Evolutionary conservation across 2,797 vertebrate species (phyloP).

Genomic region (Notoglanidium macrostoma): DNA sequence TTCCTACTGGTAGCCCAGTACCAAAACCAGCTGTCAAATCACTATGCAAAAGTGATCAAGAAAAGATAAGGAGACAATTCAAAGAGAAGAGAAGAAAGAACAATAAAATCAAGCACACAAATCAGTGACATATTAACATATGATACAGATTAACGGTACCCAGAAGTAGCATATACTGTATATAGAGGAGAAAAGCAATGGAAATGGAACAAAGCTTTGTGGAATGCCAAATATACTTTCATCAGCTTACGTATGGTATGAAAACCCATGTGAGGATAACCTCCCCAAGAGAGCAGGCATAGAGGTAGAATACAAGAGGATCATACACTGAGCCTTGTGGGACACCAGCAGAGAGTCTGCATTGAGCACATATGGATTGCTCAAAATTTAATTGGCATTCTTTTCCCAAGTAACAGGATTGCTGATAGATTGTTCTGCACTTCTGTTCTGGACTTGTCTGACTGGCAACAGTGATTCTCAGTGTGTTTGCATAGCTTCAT

Average conservation of each 20-base stretch:
- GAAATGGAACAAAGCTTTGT: not conserved
- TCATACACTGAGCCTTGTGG: not conserved
- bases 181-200: not conserved
- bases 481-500: not conserved
- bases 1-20: conserved; percentile 24
- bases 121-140: not conserved
- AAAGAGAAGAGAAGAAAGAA: conserved; percentile 54
- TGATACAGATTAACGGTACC: not conserved
- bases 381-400: not conserved
- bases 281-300: not conserved
- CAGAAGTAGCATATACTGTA: not conserved
- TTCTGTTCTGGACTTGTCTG: not conserved
- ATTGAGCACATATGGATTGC: not conserved
- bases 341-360: not conserved
- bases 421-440: not conserved
- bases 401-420: not conserved
- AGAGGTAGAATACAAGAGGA: not conserved
- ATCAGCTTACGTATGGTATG: not conserved
- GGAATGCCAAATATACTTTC: not conserved
- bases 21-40: conserved; percentile 53
- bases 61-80: not conserved
- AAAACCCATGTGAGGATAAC: not conserved
- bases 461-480: not conserved
- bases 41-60: not conserved
- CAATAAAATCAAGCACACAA: conserved; percentile 35